Evolutionary conservation across 2,888 invertebrate genomes (phyloP).

Genomic region (Maniola hyperantus): DNA sequence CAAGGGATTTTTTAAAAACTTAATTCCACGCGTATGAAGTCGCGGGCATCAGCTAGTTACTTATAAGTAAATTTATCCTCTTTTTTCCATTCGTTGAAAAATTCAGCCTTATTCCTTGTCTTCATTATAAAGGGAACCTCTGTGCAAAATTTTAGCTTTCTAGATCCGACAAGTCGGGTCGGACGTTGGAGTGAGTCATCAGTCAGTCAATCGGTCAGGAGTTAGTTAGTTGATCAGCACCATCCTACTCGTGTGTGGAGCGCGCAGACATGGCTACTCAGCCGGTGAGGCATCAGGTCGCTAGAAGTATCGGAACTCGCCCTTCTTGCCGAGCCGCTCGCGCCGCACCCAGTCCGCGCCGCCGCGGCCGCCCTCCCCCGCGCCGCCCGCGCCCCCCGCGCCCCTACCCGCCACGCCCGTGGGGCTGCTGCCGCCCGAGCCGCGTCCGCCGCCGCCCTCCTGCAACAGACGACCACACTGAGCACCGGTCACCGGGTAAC

Average conservation of each 20-base stretch:
- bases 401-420: slow-evolving; percentile 54
- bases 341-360: slow-evolving; percentile 93
- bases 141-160: too few relatives aligned
- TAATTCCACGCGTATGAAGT: too few relatives aligned
- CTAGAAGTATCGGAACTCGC: slow-evolving; percentile 97
- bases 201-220: too few relatives aligned
- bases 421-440: slow-evolving; percentile 65
- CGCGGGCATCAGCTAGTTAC: too few relatives aligned
- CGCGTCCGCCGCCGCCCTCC: slow-evolving; percentile 72
- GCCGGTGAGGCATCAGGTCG: slow-evolving; percentile 32
- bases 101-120: too few relatives aligned
- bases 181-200: too few relatives aligned
- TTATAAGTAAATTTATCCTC: too few relatives aligned
- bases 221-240: neutral
- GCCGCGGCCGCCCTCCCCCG: slow-evolving; percentile 67
- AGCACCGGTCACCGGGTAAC: too few relatives aligned
- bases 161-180: too few relatives aligned
- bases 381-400: slow-evolving; percentile 64
- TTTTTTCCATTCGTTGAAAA: too few relatives aligned
- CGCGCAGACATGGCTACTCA: neutral
- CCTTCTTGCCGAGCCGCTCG: slow-evolving; percentile 95
- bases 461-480: slow-evolving; percentile 40
- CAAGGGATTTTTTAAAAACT: too few relatives aligned
- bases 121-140: too few relatives aligned
- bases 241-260: neutral